Base-by-base conservation (phyloP, 1,140 invertebrate genomes). In the Anastrepha obliqua region DNA sequence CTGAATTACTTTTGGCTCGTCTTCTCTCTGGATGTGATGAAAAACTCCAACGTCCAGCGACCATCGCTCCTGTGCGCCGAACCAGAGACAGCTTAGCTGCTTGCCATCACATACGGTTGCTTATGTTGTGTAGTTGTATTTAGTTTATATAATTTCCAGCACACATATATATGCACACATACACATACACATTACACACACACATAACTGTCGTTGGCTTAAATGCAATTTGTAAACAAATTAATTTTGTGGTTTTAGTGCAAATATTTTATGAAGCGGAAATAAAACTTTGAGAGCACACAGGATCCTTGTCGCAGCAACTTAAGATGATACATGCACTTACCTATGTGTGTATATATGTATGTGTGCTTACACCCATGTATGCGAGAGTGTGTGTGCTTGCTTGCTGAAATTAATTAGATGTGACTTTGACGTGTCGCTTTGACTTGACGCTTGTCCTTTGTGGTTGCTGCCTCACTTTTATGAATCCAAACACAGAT, bases 211-310 rank as follows among this genome's bases (percentile, higher is more conserved):
- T 6, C 44, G n/a, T 44, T 86, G 85, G 39, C 44, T 86, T 58
- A 86, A 86, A 86, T 86, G 55, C 59, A 86, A 86, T 85, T 85
- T 85, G 81, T 85, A 85, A 85, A 85, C 55, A 85, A 85, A 85
- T 85, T 85, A 17, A 59, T 85, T 85, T 85, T 85, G 81, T 39
- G 81, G 81, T 85, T 85, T 85, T 59, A 86, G 85, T 86, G 58
- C 85, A 86, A 86, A 86, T 86, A 86, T 62, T 64, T 85, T 64
- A 60, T 86, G 59, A 62, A 62, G 51, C 60, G 85, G 85, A 86
- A 86, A 64, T 86, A 86, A 86, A 86, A 86, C 47, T 62, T 44
- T 42, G 20, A 58, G 51, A 59, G 4, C 74, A 1, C 74, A 20
- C 47, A 81, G 51, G 6, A 8, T 55, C 51, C 51, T 55, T 6